A percentile compares a stretch with the other conserved stretches of the same genome.
Conservation (phyloP, 2,113 vertebrate genomes). For the Strix uralensis region DNA sequence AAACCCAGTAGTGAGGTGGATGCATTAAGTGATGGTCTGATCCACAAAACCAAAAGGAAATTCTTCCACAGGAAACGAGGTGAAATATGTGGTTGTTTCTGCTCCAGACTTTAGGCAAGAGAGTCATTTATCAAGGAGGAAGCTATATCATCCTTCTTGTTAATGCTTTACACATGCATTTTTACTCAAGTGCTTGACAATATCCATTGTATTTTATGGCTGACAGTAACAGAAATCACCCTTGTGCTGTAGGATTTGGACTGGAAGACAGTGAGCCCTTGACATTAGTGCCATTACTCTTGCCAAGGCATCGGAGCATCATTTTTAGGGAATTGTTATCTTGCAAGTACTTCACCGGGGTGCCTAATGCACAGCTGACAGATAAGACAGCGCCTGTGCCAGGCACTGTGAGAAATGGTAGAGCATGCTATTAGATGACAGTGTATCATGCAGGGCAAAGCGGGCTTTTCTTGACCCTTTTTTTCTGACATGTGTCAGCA, state of each 20-base stretch:
- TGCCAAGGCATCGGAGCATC: background rate
- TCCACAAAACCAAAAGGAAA: background rate
- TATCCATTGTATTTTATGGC: background rate
- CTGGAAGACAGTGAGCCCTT: background rate
- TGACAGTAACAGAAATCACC: background rate
- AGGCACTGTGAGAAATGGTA: background rate
- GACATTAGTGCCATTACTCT: background rate
- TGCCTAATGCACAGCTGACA: background rate
- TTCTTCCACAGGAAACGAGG: background rate
- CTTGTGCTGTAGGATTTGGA: background rate
- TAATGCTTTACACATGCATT: constrained; percentile 6
- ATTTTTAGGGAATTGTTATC: background rate
- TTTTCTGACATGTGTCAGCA: background rate
- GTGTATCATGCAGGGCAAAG: background rate
- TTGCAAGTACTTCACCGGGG: background rate
- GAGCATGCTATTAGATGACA: background rate
- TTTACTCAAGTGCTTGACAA: constrained; percentile 20
- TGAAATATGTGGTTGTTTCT: background rate
- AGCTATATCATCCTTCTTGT: background rate
- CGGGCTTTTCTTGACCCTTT: background rate
- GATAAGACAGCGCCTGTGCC: background rate
- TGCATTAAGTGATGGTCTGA: background rate
- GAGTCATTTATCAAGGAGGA: background rate
- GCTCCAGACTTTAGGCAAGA: background rate
- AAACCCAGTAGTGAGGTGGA: background rate